Evolutionary conservation across 2,888 invertebrate genomes (phyloP), one percentile per base, ranked within the genome.

Genomic region (Tupiocoris notatus): DNA sequence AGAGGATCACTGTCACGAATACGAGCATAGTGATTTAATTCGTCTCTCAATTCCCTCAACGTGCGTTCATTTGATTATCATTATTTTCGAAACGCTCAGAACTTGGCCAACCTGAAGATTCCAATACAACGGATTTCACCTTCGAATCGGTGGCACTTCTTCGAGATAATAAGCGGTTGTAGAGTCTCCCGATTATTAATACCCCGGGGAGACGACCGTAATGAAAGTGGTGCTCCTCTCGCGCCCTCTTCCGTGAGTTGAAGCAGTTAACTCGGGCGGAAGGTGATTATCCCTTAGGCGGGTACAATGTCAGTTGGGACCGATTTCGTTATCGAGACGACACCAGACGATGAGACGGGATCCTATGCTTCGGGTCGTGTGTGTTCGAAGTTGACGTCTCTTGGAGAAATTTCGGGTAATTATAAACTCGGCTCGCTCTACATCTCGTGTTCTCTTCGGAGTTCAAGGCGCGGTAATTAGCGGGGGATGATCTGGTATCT

Each of bases 121-220:
- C 65, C 24, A 39, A 21, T 65, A 25, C 25, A 65, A 65, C 23
- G 25, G 65, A 65, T 65, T 39, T 65, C 39, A 18, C 63, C 63
- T 22, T 0, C 18, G 22, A 63, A 21, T 22, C 22, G 2, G 1
- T 7, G 23, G 63, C 16, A 63, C 23, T 39, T 39, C 39, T 39
- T 39, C 12, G 39, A 12, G 22, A 16, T 63, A 63, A 63, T 63
- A 22, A 21, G 2, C 18, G 63, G 63, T 65, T 39, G 24, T n/a
- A 65, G 24, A 65, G 25, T n/a, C 1, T 12, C 39, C 25, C 65
- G 23, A 25, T 17, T 24, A 65, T 65, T 65, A 65, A 25, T 65
- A 39, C 39, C 39, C 65, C n/a, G 6, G 39, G 39, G 18, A 65
- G 25, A 39, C 2, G 25, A 20, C 25, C 39, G 39, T 65, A 25